Conservation (phyloP, 2,113 vertebrate species). For the Ifrita kowaldi region DNA sequence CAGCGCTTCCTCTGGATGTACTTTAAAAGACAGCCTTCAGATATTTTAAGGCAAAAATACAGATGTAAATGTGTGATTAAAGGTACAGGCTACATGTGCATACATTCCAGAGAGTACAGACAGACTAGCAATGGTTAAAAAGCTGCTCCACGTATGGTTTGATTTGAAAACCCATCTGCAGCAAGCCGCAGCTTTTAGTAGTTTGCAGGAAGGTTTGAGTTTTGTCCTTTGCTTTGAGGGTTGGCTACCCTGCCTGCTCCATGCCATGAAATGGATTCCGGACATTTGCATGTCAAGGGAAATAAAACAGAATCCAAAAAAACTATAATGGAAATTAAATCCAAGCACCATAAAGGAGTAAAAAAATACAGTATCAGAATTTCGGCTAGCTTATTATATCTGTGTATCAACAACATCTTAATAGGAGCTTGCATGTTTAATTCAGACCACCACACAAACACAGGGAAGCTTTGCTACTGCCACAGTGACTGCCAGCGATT, state of each 20-base stretch:
- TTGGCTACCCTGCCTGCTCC: neutral
- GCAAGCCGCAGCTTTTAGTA: neutral
- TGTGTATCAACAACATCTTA: neutral
- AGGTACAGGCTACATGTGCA: neutral
- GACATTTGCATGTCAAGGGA: neutral
- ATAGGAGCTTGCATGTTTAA: neutral
- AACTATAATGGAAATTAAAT: neutral
- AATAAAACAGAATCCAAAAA: neutral
- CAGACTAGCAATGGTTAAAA: neutral
- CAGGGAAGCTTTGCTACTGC: neutral
- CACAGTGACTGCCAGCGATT: neutral
- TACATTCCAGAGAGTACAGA: neutral
- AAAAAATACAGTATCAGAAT: neutral
- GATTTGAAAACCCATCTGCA: neutral
- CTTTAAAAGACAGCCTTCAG: neutral
- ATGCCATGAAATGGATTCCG: accelerated
- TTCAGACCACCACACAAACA: neutral
- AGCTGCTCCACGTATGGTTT: neutral
- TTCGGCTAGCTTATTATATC: neutral
- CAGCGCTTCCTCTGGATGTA: neutral
- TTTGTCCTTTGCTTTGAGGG: neutral
- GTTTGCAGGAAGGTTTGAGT: neutral
- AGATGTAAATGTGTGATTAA: neutral
- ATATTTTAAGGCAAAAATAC: neutral
- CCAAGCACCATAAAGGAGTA: neutral